Evolutionary conservation across 2,113 vertebrate genomes (phyloP).

Genomic region (Entelurus aequoreus): DNA sequence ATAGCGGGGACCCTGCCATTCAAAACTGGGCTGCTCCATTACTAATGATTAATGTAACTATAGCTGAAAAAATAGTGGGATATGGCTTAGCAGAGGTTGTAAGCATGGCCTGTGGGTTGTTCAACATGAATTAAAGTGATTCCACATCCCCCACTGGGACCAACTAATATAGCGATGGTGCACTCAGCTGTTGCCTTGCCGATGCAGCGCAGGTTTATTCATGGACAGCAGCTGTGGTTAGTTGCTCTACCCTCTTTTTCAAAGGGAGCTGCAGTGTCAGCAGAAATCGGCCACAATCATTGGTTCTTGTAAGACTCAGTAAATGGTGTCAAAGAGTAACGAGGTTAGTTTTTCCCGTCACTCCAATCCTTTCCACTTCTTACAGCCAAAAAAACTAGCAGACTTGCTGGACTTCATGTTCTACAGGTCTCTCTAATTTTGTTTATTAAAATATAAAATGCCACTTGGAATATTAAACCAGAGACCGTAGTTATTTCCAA

Average conservation of each 20-base stretch:
- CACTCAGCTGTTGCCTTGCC: conserved; percentile 35
- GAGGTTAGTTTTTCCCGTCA: neutral
- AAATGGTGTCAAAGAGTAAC: conserved; percentile 3
- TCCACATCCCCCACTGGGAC: conserved; percentile 2
- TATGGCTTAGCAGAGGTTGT: neutral
- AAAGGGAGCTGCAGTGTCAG: conserved; percentile 28
- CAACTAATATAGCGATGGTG: conserved; percentile 8
- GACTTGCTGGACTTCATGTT: too few relatives aligned
- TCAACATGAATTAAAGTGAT: neutral
- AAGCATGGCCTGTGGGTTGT: neutral
- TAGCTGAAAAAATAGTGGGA: too few relatives aligned
- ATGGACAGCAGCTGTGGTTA: conserved; percentile 56
- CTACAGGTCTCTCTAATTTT: too few relatives aligned
- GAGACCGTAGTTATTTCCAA: too few relatives aligned
- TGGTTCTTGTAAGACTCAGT: conserved; percentile 2
- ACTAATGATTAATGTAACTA: too few relatives aligned
- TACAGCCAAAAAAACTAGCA: too few relatives aligned
- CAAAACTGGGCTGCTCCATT: too few relatives aligned
- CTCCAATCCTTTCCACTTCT: too few relatives aligned
- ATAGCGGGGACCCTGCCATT: too few relatives aligned
- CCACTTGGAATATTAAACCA: too few relatives aligned
- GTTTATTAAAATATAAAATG: too few relatives aligned
- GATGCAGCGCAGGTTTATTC: conserved; percentile 26
- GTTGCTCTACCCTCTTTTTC: conserved; percentile 16
- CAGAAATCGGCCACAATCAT: conserved; percentile 42